These are phyloP conservation scores for Botia almorhae DNA, from an alignment of 2,797 vertebrate species.

Conservation along the genomic window DNA sequence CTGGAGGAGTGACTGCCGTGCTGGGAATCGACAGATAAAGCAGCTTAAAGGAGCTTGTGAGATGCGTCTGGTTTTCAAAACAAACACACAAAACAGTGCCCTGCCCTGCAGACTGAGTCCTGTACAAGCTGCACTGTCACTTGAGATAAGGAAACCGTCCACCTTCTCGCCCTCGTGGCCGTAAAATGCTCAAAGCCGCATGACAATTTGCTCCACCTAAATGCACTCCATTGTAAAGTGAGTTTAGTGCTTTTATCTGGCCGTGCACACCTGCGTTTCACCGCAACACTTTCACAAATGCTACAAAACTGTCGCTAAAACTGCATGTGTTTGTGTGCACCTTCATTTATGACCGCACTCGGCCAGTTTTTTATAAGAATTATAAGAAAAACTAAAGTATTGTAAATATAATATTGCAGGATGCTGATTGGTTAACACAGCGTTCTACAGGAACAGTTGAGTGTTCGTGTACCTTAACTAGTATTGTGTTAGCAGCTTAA, in stretches of 20 bases:
- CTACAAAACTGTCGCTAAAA: not conserved
- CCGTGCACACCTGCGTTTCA: not conserved
- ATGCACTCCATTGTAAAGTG: not conserved
- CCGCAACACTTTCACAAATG: too few relatives aligned
- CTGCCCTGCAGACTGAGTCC: slow-evolving; percentile 5
- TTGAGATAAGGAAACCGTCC: slow-evolving; percentile 35
- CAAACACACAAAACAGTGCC: not conserved
- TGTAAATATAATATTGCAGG: not conserved
- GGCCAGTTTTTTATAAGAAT: not conserved
- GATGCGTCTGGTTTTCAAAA: not conserved
- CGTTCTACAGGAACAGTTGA: too few relatives aligned
- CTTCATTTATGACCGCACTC: not conserved
- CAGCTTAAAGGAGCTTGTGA: not conserved
- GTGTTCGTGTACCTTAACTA: too few relatives aligned
- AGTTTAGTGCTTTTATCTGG: slow-evolving; percentile 21
- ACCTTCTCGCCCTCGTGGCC: slow-evolving; percentile 14
- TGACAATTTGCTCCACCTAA: not conserved
- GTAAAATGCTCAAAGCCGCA: slow-evolving; percentile 2
- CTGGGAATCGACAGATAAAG: slow-evolving; percentile 8
- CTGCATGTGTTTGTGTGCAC: not conserved
- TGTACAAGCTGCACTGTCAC: slow-evolving; percentile 10
- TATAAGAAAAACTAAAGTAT: not conserved
- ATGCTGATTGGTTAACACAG: not conserved
- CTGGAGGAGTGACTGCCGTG: not conserved
- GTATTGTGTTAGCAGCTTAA: too few relatives aligned